phyloP scores from a whole-genome alignment of 2,113 vertebrate genomes.

The Chaetura pelagica region DNA sequence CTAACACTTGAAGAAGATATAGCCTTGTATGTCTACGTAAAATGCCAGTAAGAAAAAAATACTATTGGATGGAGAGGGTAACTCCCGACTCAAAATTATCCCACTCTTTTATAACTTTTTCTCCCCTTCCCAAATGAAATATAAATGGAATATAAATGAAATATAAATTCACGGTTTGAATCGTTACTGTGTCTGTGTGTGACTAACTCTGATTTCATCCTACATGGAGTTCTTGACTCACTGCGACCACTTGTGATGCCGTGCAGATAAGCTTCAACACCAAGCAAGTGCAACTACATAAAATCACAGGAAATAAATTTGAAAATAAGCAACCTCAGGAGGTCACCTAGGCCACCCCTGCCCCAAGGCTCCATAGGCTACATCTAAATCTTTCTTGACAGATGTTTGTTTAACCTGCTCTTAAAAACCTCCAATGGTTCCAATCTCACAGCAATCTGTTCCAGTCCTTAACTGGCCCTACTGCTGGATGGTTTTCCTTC shows the following conservation, averaged over 20 bases:
- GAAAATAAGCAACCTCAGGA: not conserved
- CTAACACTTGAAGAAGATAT: not conserved
- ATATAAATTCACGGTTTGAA: not conserved
- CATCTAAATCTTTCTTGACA: constrained; percentile 1
- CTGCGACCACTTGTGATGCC: not conserved
- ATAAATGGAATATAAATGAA: not conserved
- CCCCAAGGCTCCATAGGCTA: not conserved
- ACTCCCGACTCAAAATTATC: not conserved
- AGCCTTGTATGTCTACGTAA: not conserved
- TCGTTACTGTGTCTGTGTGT: not conserved
- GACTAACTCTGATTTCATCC: not conserved
- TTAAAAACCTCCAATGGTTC: not conserved
- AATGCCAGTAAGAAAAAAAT: not conserved
- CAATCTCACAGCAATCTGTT: not conserved
- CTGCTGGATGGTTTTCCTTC: not conserved
- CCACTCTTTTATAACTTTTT: not conserved
- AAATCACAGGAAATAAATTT: not conserved
- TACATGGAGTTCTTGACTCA: not conserved
- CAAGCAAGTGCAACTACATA: not conserved
- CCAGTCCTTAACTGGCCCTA: not conserved
- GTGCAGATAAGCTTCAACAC: not conserved
- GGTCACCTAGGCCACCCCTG: not conserved
- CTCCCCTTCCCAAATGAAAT: not conserved
- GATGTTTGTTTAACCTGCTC: not conserved
- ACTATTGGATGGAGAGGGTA: not conserved